phyloP scores from a whole-genome alignment of 2,113 vertebrate species.

The Anarhynchus alexandrinus region DNA sequence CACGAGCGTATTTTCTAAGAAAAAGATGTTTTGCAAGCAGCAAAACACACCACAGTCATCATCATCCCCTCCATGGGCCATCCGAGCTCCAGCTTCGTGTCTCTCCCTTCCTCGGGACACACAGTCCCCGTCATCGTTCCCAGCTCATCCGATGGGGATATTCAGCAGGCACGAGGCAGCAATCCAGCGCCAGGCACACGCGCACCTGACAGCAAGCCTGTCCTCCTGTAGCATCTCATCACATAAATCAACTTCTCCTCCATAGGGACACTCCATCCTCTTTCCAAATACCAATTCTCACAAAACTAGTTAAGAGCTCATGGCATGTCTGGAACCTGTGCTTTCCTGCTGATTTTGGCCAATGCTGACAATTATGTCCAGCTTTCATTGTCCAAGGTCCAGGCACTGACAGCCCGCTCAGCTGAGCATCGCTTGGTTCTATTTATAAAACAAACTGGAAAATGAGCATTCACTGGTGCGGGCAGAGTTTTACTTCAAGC shows the following conservation, averaged over 20 bases:
- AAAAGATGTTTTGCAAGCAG: neutral
- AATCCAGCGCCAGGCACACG: neutral
- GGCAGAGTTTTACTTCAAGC: neutral
- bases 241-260: neutral
- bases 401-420: neutral
- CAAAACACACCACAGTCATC: neutral
- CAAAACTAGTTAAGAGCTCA: neutral
- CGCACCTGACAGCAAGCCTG: neutral
- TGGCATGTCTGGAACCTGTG: rapidly evolving
- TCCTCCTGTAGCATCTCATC: neutral
- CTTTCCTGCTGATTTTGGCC: neutral
- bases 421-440: neutral
- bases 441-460: neutral
- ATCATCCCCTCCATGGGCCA: neutral
- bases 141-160: neutral
- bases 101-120: rapidly evolving
- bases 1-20: rapidly evolving
- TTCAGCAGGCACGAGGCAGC: neutral
- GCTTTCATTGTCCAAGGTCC: neutral
- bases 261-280: neutral
- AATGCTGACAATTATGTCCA: neutral
- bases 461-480: neutral
- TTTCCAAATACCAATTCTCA: neutral
- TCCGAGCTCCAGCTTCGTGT: neutral
- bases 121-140: rapidly evolving